Base-by-base conservation (phyloP, 2,113 vertebrate species). In the Albula glossodonta region DNA sequence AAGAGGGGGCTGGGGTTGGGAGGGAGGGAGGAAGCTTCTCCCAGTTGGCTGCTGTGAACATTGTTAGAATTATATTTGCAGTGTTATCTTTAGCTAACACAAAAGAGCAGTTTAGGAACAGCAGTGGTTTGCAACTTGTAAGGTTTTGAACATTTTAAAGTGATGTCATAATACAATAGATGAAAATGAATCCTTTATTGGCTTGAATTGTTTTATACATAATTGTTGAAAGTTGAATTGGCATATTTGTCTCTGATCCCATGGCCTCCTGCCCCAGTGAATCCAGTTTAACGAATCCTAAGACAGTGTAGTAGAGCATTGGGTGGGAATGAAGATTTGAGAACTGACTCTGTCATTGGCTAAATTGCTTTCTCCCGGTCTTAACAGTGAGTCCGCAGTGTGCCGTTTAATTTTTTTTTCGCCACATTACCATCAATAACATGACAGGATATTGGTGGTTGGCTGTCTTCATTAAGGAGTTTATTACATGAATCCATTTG, bases 401-500 rank as follows among this genome's bases (percentile, higher is more conserved):
- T 51, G 12, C 8, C 51, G 22, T 51, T 22, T 81, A 53, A 1
- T 17, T 81, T n/a, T 81, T 31, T 81, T 12, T 13, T 5, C 51
- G 11, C 4, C 7, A 53, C 52, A 22, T 53, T 4, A 25, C n/a
- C 52, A 79, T 56, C 51, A 25, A 53, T 25, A 56, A 53, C 56
- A 8, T 19, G 51, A 53, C 17, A 53, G 1, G 51, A 53, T 52
- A 56, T 52, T 56, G 52, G 51, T 25, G 22, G 83, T 12, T 78
- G 22, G 17, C 48, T 3, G 51, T 78, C 17, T 52, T 53, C 51
- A 53, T 56, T 48, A 56, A 7, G 11, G 12, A 52, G 66, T 31
- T 78, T 31, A 84, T 77, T 53, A 78, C 31, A 78, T 49, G 13
- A 84, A 84, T 56, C 78, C 13, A 49, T 84, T 78, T 56, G 15